Base-by-base conservation (phyloP, 2,113 vertebrate genomes). In the Stegastes partitus region DNA sequence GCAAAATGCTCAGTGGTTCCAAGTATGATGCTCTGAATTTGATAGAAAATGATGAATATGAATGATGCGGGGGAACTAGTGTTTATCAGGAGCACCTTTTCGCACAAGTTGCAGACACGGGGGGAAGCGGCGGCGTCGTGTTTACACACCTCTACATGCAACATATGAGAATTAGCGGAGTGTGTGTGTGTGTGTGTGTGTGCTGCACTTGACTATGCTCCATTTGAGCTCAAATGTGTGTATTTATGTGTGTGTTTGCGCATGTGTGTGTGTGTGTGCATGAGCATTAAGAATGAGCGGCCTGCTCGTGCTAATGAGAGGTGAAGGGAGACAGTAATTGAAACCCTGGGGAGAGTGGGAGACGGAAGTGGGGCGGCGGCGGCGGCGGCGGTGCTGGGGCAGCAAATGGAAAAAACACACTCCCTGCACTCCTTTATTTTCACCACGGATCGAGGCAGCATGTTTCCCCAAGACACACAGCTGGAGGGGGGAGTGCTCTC, bases 241-340 rank as follows among this genome's bases (percentile, higher is more conserved):
- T 79, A 54, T 64, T 26, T 74, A 58, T 39, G 18, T 66, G 59
- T 18, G 58, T 74, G 53, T 44, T 53, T 53, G 75, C 54, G 53
- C 54, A 7, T 85, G 50, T 77, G 61, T 49, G 25, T 78, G 34
- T 37, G 34, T 50, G 56, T 66, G 73, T 67, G 77, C 11, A 49
- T 58, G 58, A 82, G 87, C 69, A 89, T 94, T 91, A 93, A 87
- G 87, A 90, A 90, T 57, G 77, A 92, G 83, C 78, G 86, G 84
- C 83, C 86, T 91, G 79, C 86, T 87, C 75, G 80, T 85, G 87
- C 87, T 94, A 94, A 95, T 95, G 90, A 94, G 90, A 95, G 92
- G 93, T 93, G 93, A 94, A 93, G 88, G 87, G 84, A 94, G 88
- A 91, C 83, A 81, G 89, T 94, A 94, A 94, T 94, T 93, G 91